Conservation (phyloP, 2,888 invertebrate species). For the Lithophane leautieri region DNA sequence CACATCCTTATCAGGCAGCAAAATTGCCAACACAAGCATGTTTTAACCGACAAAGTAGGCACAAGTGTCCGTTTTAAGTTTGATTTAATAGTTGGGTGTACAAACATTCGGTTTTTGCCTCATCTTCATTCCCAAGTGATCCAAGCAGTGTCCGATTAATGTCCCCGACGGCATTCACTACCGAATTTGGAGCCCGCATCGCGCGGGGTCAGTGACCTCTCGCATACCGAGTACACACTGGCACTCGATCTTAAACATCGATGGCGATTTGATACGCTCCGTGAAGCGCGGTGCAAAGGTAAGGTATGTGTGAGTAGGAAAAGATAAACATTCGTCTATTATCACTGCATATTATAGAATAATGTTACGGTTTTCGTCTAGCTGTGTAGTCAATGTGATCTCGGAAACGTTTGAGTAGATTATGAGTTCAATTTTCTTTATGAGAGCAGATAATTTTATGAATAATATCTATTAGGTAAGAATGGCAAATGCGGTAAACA, state of each 20-base stretch:
- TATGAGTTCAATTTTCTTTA: not conserved
- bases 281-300: constrained; percentile 53
- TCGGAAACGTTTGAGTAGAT: not conserved
- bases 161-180: constrained; percentile 79
- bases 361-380: not conserved
- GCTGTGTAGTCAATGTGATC: not conserved
- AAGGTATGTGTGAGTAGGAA: constrained; percentile 40
- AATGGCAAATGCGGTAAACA: not conserved
- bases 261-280: constrained; percentile 76
- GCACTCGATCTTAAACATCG: constrained; percentile 74
- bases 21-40: constrained; percentile 6
- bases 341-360: constrained; percentile 14
- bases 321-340: constrained; percentile 28
- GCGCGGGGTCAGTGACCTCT: constrained; percentile 80
- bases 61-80: constrained; percentile 25
- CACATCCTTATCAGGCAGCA: constrained; percentile 1
- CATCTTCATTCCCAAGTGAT: constrained; percentile 68
- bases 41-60: constrained; percentile 12
- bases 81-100: constrained; percentile 50
- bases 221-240: constrained; percentile 72
- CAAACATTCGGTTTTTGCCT: constrained; percentile 62
- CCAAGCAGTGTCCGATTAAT: constrained; percentile 83
- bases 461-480: not conserved
- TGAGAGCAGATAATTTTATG: not conserved
- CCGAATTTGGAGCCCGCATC: constrained; percentile 86